These are phyloP conservation scores for Pterophyllum scalare DNA, from an alignment of 2,113 vertebrate species.

Conservation along the genomic window DNA sequence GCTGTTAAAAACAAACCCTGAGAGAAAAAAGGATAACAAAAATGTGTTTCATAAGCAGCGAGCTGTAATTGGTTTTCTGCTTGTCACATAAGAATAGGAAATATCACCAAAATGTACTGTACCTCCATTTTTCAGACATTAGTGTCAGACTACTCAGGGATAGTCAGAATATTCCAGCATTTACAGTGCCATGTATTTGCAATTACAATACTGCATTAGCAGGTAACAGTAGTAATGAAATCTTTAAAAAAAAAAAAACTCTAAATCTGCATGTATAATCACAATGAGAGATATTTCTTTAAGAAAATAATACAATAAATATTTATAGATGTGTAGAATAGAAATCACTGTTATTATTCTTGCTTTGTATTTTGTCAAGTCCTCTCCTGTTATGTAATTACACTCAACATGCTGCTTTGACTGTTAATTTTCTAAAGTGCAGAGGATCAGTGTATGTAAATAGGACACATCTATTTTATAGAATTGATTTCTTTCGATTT, in stretches of 20 bases:
- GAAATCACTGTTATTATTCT: slow-evolving; percentile 14
- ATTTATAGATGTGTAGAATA: slow-evolving; percentile 37
- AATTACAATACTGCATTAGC: slow-evolving; percentile 26
- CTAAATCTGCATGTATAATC: slow-evolving; percentile 17
- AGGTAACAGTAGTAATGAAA: not conserved
- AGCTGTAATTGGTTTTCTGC: slow-evolving; percentile 9
- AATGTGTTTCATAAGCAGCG: not conserved
- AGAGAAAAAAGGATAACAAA: not conserved
- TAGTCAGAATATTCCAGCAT: slow-evolving; percentile 26
- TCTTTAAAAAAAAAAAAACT: not conserved
- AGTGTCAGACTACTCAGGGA: slow-evolving; percentile 64
- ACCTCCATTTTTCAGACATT: slow-evolving; percentile 22
- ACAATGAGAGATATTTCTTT: slow-evolving; percentile 10
- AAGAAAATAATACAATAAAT: slow-evolving; percentile 7
- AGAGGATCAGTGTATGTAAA: not conserved
- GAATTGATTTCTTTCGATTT: slow-evolving; percentile 24
- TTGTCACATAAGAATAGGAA: slow-evolving; percentile 5
- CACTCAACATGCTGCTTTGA: slow-evolving; percentile 11
- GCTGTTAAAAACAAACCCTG: not conserved
- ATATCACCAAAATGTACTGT: slow-evolving; percentile 14
- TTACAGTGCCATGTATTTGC: slow-evolving; percentile 11
- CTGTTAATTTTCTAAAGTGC: not conserved
- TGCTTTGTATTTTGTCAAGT: not conserved
- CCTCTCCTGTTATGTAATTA: not conserved
- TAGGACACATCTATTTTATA: slow-evolving; percentile 10